Evolutionary conservation across 2,888 invertebrate genomes (phyloP).

Genomic region (Spisula subtruncata): DNA sequence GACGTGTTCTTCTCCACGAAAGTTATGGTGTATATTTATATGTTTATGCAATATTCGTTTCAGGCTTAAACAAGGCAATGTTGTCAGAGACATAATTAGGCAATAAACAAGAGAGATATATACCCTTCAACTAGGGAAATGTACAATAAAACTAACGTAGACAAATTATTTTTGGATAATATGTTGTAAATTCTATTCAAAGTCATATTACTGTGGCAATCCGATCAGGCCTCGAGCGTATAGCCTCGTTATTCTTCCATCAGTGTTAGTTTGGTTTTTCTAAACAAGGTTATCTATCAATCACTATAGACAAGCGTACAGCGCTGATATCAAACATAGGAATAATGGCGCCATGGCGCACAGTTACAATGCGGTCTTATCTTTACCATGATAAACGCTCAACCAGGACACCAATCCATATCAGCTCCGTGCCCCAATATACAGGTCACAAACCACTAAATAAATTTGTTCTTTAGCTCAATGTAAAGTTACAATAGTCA

Average conservation of each 20-base stretch:
- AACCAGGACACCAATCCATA: too few species aligned
- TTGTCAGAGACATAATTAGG: neutral
- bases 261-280: neutral
- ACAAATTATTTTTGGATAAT: neutral
- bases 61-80: too few species aligned
- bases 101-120: neutral
- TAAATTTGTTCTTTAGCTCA: too few species aligned
- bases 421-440: too few species aligned
- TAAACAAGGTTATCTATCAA: constrained; percentile 16
- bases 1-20: too few species aligned
- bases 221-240: neutral
- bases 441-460: too few species aligned
- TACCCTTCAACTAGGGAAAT: neutral
- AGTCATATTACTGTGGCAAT: constrained; percentile 11
- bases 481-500: too few species aligned
- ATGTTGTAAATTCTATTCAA: neutral
- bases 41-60: too few species aligned
- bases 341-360: neutral
- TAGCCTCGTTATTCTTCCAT: neutral
- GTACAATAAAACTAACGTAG: neutral
- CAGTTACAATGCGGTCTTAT: neutral
- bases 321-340: neutral
- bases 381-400: too few species aligned
- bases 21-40: too few species aligned
- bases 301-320: neutral